Conservation (phyloP, 1,140 invertebrate species). For the Colletes gigas region DNA sequence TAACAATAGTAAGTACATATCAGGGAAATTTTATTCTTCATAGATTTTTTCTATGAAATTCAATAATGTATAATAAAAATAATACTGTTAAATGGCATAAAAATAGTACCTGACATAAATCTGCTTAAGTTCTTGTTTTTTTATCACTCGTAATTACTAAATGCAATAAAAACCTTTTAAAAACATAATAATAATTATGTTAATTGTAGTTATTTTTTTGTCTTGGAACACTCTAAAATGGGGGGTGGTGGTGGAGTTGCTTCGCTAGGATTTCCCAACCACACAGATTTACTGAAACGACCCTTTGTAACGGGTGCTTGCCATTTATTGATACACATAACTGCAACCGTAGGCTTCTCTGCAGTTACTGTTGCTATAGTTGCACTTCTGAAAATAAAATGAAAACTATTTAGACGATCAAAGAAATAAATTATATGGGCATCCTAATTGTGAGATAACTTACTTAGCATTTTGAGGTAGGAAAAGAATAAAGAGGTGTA, state of each 20-base stretch:
- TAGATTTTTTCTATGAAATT: too few species aligned
- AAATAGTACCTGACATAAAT: neutral
- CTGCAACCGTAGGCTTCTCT: constrained; percentile 67
- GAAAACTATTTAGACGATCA: constrained; percentile 43
- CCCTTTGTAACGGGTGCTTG: constrained; percentile 77
- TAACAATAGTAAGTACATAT: neutral
- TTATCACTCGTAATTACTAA: neutral
- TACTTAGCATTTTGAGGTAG: constrained; percentile 28
- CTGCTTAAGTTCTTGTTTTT: neutral
- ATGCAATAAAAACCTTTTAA: neutral
- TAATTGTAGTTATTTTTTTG: constrained; percentile 68
- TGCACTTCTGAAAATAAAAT: constrained; percentile 69
- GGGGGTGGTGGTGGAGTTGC: constrained; percentile 64
- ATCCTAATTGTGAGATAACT: neutral
- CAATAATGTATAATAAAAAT: constrained; percentile 11
- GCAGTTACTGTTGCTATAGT: constrained; percentile 65
- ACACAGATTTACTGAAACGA: constrained; percentile 77
- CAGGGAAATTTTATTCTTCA: neutral
- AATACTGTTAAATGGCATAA: constrained; percentile 17
- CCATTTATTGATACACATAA: constrained; percentile 73
- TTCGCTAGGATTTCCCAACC: constrained; percentile 75
- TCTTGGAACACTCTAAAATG: constrained; percentile 63
- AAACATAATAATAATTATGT: neutral
- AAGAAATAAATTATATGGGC: constrained; percentile 10
- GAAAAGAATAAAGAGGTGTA: constrained; percentile 63